Conservation (phyloP, 2,888 invertebrate species). For the Subacronicta megacephala region DNA sequence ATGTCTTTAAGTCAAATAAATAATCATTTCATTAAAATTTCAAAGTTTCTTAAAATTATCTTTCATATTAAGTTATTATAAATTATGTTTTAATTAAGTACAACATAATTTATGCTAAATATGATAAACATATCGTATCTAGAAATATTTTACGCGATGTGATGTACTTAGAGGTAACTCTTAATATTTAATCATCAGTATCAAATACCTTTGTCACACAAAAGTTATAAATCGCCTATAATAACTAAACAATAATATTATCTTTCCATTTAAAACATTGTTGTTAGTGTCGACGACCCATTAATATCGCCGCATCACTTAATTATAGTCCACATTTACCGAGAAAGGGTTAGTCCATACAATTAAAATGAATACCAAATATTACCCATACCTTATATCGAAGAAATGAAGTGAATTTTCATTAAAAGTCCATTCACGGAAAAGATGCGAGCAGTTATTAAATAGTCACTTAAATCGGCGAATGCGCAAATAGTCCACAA, state of each 20-base stretch:
- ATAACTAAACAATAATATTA: conserved; percentile 16
- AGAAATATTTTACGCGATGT: too few relatives aligned
- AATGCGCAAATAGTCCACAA: conserved; percentile 61
- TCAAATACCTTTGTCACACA: neutral
- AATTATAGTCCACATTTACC: conserved; percentile 39
- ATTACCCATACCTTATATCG: conserved; percentile 73
- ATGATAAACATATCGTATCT: too few relatives aligned
- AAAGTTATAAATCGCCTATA: conserved; percentile 9
- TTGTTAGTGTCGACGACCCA: conserved; percentile 18
- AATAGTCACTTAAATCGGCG: conserved; percentile 53
- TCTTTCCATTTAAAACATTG: conserved; percentile 8
- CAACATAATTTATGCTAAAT: too few relatives aligned
- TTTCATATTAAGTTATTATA: too few relatives aligned
- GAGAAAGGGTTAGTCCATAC: conserved; percentile 26
- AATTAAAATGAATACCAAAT: conserved; percentile 47
- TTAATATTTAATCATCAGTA: too few relatives aligned
- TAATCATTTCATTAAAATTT: too few relatives aligned
- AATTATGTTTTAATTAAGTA: too few relatives aligned
- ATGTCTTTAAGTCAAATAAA: too few relatives aligned
- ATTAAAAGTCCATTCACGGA: conserved; percentile 72
- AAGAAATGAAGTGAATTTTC: conserved; percentile 63
- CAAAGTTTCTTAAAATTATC: too few relatives aligned
- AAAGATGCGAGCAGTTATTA: conserved; percentile 60
- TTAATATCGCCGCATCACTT: conserved; percentile 26
- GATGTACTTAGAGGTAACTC: too few relatives aligned